A percentile compares a stretch with the other conserved stretches of the same genome.
These are phyloP conservation scores for Pseudorasbora parva DNA, from an alignment of 2,113 vertebrate genomes.

Conservation along the genomic window DNA sequence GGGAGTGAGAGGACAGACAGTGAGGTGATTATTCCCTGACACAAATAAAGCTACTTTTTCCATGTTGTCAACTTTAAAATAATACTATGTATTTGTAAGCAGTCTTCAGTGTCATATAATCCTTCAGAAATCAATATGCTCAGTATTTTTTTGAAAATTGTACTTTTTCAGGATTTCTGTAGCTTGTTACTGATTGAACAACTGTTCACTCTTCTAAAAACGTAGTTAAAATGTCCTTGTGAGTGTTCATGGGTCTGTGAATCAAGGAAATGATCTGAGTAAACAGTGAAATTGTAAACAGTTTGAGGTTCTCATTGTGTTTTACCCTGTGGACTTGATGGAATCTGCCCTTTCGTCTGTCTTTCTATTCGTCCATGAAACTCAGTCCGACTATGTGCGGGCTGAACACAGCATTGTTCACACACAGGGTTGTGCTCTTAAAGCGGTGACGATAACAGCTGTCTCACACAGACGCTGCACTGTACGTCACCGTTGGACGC, in stretches of 20 bases:
- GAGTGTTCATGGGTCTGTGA: background rate
- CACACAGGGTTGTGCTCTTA: slow-evolving; percentile 7
- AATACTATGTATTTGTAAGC: no score
- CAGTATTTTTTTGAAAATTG: no score
- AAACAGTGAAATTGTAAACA: slow-evolving; percentile 28
- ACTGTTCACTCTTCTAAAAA: background rate
- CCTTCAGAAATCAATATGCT: no score
- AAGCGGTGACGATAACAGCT: slow-evolving; percentile 7
- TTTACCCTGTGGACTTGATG: slow-evolving; percentile 19
- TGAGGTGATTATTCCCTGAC: no score
- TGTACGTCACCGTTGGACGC: slow-evolving; percentile 13
- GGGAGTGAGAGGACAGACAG: background rate
- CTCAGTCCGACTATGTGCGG: background rate
- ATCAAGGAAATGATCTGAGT: background rate
- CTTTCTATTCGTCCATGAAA: slow-evolving; percentile 20
- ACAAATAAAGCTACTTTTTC: no score
- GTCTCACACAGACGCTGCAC: background rate
- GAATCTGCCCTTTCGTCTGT: background rate
- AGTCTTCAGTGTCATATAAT: no score
- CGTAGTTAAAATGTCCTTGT: background rate
- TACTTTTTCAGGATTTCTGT: no score
- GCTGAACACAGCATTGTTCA: slow-evolving; percentile 17
- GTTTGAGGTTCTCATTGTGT: background rate
- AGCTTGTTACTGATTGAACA: background rate
- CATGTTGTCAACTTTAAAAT: no score